Percentiles rank a stretch among this genome's conserved stretches.
Evolutionary conservation across 2,888 invertebrate species (phyloP).

Genomic region (Tromatobia lineatoria): DNA sequence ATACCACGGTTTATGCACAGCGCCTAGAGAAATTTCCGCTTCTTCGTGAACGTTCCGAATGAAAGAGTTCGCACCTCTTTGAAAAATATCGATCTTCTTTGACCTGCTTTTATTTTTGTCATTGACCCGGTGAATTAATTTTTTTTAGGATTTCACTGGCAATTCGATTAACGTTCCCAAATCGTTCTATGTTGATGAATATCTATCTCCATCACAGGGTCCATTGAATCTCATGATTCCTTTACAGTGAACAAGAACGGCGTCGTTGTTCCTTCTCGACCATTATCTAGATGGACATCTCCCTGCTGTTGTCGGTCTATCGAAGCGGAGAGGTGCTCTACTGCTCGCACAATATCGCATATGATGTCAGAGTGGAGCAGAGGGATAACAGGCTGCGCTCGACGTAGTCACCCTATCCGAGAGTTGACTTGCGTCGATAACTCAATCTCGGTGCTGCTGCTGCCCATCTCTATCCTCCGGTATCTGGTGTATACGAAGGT

Average conservation of each 20-base stretch:
- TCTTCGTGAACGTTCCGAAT: neutral
- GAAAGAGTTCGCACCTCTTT: neutral
- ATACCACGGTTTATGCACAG: neutral
- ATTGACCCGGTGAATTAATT: neutral
- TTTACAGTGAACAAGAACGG: constrained; percentile 14
- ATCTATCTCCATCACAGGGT: constrained; percentile 37
- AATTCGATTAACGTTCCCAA: neutral
- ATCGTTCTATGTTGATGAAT: constrained; percentile 32
- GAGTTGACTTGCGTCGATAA: constrained; percentile 79
- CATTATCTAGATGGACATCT: constrained; percentile 73
- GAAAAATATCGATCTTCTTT: neutral
- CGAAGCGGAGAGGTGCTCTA: constrained; percentile 60
- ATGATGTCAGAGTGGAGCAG: constrained; percentile 76
- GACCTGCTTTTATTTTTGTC: neutral
- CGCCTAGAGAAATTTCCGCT: neutral
- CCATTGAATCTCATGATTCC: constrained; percentile 41
- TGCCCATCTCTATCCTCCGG: constrained; percentile 66
- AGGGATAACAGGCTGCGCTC: constrained; percentile 42
- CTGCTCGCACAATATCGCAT: constrained; percentile 76
- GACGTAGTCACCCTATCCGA: constrained; percentile 59
- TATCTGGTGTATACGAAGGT: constrained; percentile 51
- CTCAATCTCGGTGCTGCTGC: constrained; percentile 70
- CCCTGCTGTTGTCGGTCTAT: constrained; percentile 37
- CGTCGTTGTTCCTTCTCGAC: constrained; percentile 59
- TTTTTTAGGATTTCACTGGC: neutral